phyloP scores from a whole-genome alignment of 2,797 vertebrate species.

The Poliocrania exsul region DNA sequence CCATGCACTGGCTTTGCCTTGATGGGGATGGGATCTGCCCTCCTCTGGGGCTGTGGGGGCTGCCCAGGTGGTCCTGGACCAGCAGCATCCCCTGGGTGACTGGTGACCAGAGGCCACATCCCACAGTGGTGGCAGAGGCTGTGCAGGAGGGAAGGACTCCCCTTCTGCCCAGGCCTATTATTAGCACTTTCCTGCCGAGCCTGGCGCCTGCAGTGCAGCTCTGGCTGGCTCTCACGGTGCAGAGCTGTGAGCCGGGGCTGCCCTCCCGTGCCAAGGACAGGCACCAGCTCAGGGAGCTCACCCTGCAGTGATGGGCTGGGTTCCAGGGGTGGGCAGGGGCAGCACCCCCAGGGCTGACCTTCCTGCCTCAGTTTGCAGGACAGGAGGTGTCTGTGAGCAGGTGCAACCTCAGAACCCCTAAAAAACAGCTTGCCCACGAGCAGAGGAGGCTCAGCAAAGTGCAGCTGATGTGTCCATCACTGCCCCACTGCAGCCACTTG shows the following conservation, averaged over 20 bases:
- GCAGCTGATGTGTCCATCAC: background rate
- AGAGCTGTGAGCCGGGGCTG: background rate
- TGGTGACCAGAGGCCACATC: background rate
- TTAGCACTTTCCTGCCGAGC: background rate
- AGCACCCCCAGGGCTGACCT: background rate
- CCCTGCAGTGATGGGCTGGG: background rate
- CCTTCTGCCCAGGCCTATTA: background rate
- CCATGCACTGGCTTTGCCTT: background rate
- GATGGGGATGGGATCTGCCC: fast-evolving
- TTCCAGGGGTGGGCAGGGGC: fast-evolving
- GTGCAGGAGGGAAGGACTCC: background rate
- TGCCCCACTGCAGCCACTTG: fast-evolving
- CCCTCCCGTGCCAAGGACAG: background rate
- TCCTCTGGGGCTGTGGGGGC: background rate
- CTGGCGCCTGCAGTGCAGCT: background rate
- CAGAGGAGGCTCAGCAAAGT: background rate
- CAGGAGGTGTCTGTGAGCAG: fast-evolving
- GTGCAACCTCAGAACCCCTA: fast-evolving
- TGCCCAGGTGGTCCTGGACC: background rate
- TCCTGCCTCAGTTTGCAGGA: background rate
- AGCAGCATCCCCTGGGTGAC: fast-evolving
- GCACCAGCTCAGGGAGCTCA: fast-evolving
- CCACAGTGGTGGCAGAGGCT: background rate
- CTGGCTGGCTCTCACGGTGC: background rate
- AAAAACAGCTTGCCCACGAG: background rate